Conservation (phyloP, 2,888 invertebrate species). For the Saturnia japonica region DNA sequence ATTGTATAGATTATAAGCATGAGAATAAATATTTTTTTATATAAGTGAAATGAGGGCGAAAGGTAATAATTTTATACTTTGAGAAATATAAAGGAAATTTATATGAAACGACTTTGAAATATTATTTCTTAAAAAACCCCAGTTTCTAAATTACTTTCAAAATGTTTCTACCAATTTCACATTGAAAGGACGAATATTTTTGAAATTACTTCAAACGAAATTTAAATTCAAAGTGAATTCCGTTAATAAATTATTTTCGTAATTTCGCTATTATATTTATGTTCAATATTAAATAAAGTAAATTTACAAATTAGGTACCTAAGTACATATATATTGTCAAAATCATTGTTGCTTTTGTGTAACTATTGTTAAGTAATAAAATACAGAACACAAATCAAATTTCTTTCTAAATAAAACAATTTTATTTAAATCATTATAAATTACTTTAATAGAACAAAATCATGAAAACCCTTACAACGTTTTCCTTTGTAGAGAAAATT, state of each 20-base stretch:
- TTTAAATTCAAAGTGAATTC: neutral
- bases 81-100: neutral
- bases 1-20: neutral
- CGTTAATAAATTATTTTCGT: conserved; percentile 10
- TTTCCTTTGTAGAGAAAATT: too few species aligned
- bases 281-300: conserved; percentile 22
- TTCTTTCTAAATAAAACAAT: too few species aligned
- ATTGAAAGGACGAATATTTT: neutral
- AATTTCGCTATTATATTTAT: conserved; percentile 25
- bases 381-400: too few species aligned
- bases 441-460: conserved; percentile 27
- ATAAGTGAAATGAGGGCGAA: neutral
- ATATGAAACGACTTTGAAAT: neutral
- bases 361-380: neutral
- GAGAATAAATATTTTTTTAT: neutral
- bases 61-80: neutral
- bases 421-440: conserved; percentile 26
- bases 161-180: neutral
- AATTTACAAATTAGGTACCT: conserved; percentile 17
- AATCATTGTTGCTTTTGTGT: neutral
- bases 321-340: neutral
- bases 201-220: neutral
- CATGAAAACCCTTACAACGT: neutral
- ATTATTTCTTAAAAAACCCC: neutral
- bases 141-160: neutral